Evolutionary conservation across 1,140 invertebrate species (phyloP), one percentile per base, ranked within the genome.

Genomic region (Adelges cooleyi): DNA sequence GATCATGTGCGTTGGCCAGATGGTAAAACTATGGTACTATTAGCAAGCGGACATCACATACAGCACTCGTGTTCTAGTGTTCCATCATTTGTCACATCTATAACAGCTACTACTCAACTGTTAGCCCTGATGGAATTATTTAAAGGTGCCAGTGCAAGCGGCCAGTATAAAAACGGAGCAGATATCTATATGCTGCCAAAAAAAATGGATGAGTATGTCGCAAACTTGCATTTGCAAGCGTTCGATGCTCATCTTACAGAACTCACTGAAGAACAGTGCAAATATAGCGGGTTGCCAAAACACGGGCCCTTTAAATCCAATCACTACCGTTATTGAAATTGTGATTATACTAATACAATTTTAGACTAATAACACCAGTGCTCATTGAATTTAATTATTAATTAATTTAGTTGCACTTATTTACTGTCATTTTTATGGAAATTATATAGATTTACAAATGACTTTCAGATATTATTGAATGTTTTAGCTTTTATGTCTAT

Each of bases 151-250:
- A 33, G 11, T 33, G 11, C 29, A 6, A 33, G 11, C 11, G 11
- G 29, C 11, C 29, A 33, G 11, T 33, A 33, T 11, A 33, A 33
- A 33, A 33, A 33, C 11, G 29, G 29, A 6, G 29, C 11, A 6
- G 95, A 98, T 76, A 94, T 98, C 44, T 98, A 98, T 77, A 81
- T 98, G 65, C 77, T 98, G 70, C 95, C 95, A 52, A 98, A 98
- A 80, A 98, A 97, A 79, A 97, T 98, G 94, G 90, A 98, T 80
- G 95, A 98, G 74, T 98, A 97, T 77, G 95, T 98, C 10, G 93
- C 93, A 8, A 92, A 87, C 68, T 80, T 98, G 46, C 95, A 98
- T 80, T 80, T 98, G 71, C 89, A 93, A 20, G 93, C 91, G 20
- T 98, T 98, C 75, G 94, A 97, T 80, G 95, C 94, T 42, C 93